Evolutionary conservation across 2,797 vertebrate species (phyloP), one percentile per base, ranked within the genome.

Genomic region (Chromobotia macracanthus): DNA sequence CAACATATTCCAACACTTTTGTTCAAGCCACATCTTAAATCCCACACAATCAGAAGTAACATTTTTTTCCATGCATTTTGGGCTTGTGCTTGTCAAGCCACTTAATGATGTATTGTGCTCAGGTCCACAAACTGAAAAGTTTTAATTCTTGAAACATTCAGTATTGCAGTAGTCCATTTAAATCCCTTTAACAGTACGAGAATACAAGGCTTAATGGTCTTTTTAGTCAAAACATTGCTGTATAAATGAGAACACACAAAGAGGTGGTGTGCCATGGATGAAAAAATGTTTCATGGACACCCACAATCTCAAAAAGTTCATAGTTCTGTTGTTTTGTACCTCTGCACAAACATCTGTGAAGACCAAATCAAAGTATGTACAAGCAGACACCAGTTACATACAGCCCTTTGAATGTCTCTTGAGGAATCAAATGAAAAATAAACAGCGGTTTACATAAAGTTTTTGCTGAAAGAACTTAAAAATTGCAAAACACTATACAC

Each of bases 1-100:
- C 19, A 77, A 77, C 31, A 69, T 8, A 58, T 58, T 68, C 51
- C 58, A 77, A 77, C 21, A 63, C 66, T 70, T 67, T 61, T 70
- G 41, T 77, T 77, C 53, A 50, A 41, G 64, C 41, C 23, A 0
- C 65, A 60, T 31, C 10, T 31, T 56, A 28, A 56, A 76, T 67
- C 23, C 50, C 64, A 76, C 15, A 56, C 7, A 38, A 64, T n/a
- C 31, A n/a, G 31, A 38, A n/a, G 56, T 60, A 35, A 31, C 13
- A 38, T n/a, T n/a, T 35, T 58, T 58, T 58, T 58, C 1, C 3
- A 18, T 41, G 41, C 10, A 11, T 44, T 44, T 38, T 38, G 35
- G 35, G 35, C 35, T 38, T 38, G 21, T 16, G 10, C 28, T 38
- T 21, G 35, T 72, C 70, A 46, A 58, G 21, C 51, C 19, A 15